These are phyloP conservation scores for Galeopsomyia nigrocyanea DNA, from an alignment of 2,888 invertebrate species.

Conservation along the genomic window DNA sequence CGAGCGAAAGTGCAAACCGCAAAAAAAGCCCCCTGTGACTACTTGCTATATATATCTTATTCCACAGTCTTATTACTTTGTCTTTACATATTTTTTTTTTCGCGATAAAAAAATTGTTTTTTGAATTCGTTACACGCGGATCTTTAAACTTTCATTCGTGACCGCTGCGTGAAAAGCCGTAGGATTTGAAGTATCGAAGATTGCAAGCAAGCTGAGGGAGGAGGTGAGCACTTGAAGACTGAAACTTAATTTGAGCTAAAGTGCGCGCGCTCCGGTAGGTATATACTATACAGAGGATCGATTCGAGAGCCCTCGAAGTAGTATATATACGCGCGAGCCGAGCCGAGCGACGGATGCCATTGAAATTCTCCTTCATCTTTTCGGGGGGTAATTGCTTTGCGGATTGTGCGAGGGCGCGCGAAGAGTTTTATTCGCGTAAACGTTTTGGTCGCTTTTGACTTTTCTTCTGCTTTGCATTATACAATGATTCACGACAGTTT, in stretches of 20 bases:
- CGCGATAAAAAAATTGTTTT: too few relatives aligned
- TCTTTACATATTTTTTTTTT: too few relatives aligned
- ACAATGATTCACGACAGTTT: too few relatives aligned
- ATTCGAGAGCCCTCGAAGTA: constrained; percentile 63
- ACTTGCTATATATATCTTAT: too few relatives aligned
- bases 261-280: constrained; percentile 46
- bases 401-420: constrained; percentile 27
- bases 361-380: constrained; percentile 48
- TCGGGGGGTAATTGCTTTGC: constrained; percentile 45
- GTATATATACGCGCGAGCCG: constrained; percentile 47
- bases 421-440: not conserved
- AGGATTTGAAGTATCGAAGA: too few relatives aligned
- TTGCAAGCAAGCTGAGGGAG: not conserved
- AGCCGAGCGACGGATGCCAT: constrained; percentile 52
- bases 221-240: constrained; percentile 61
- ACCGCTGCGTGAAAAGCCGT: too few relatives aligned
- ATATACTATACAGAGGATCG: constrained; percentile 56
- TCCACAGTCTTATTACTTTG: too few relatives aligned
- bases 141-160: too few relatives aligned
- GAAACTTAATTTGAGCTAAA: constrained; percentile 65
- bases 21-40: not conserved
- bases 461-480: too few relatives aligned
- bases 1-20: constrained; percentile 58
- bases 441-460: constrained; percentile 33
- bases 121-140: too few relatives aligned